These are phyloP conservation scores for Galeopsomyia nigrocyanea DNA, from an alignment of 2,888 invertebrate species.

Conservation along the genomic window DNA sequence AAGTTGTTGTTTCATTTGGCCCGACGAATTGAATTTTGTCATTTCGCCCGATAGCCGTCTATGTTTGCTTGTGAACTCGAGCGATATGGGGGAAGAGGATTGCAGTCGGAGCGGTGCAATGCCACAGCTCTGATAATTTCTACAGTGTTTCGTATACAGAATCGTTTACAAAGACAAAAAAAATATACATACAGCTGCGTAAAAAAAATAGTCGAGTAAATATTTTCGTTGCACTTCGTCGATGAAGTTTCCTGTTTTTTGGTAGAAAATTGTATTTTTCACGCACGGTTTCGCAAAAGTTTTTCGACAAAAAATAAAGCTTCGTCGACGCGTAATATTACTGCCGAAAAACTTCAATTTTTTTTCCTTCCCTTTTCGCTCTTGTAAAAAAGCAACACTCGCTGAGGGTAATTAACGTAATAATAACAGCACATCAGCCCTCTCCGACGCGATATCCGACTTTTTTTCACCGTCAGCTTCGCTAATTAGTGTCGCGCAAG, in stretches of 20 bases:
- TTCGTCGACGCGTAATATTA: too few relatives aligned
- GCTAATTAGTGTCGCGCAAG: constrained; percentile 23
- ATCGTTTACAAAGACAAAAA: too few relatives aligned
- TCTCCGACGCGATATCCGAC: not conserved
- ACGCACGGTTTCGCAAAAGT: too few relatives aligned
- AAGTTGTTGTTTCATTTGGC: constrained; percentile 38
- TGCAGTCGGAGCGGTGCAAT: not conserved
- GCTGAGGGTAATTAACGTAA: constrained; percentile 27
- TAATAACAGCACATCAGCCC: constrained; percentile 19
- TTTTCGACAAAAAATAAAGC: too few relatives aligned
- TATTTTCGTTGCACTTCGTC: not conserved
- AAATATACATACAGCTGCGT: too few relatives aligned
- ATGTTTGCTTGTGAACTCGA: constrained; percentile 27
- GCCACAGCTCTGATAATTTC: too few relatives aligned
- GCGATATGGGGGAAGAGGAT: constrained; percentile 17
- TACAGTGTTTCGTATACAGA: too few relatives aligned
- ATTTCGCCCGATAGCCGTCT: constrained; percentile 30
- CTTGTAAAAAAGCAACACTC: not conserved
- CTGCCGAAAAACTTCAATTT: too few relatives aligned
- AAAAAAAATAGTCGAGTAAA: too few relatives aligned
- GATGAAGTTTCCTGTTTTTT: constrained; percentile 12
- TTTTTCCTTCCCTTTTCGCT: too few relatives aligned
- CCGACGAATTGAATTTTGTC: constrained; percentile 35
- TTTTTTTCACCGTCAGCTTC: not conserved
- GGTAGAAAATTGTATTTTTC: not conserved